phyloP scores from a whole-genome alignment of 2,113 vertebrate genomes.

The Tachysurus vachellii region DNA sequence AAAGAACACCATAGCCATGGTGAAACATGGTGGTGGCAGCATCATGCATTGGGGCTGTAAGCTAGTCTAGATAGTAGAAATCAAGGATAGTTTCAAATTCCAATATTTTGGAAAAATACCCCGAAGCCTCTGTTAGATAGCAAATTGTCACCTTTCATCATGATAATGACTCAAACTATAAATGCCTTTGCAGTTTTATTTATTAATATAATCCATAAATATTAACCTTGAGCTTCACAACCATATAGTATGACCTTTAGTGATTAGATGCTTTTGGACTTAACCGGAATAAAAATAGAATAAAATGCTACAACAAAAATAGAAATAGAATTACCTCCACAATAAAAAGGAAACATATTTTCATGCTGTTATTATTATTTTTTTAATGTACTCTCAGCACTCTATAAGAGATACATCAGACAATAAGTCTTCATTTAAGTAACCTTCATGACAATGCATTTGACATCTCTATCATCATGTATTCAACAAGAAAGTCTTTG shows the following conservation, averaged over 20 bases:
- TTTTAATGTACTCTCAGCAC: not conserved
- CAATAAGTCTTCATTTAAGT: conserved; percentile 27
- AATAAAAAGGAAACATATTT: too few relatives aligned
- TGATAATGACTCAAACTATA: not conserved
- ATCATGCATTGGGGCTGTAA: not conserved
- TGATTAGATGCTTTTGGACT: too few relatives aligned
- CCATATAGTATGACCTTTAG: too few relatives aligned
- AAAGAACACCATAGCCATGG: not conserved
- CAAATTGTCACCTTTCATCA: not conserved
- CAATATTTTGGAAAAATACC: not conserved
- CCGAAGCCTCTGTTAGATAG: not conserved
- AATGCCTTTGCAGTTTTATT: not conserved
- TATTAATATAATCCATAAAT: not conserved
- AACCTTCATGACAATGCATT: conserved; percentile 31
- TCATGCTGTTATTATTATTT: not conserved
- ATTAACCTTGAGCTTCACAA: not conserved
- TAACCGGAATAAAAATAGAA: too few relatives aligned
- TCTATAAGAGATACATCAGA: not conserved
- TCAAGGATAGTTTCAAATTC: not conserved
- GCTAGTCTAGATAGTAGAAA: not conserved
- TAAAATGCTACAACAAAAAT: too few relatives aligned
- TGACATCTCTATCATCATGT: conserved; percentile 40
- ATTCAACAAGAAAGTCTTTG: not conserved
- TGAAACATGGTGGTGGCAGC: not conserved
- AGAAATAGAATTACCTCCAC: too few relatives aligned